phyloP scores from a whole-genome alignment of 2,797 vertebrate genomes.

The Muscicapa striata region DNA sequence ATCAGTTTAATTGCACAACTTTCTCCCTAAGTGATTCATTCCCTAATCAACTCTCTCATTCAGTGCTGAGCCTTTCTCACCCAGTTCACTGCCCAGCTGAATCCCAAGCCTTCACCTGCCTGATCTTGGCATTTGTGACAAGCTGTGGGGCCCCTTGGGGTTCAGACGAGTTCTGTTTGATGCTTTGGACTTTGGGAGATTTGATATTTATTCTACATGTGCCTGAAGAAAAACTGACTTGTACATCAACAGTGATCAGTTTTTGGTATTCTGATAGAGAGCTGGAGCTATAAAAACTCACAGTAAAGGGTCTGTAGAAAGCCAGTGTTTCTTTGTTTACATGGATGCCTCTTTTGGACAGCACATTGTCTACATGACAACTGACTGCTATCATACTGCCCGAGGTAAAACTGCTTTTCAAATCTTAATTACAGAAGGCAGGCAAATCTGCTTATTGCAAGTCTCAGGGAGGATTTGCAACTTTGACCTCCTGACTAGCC shows the following conservation, averaged over 20 bases:
- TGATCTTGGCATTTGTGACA: slow-evolving; percentile 1
- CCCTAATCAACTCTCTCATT: slow-evolving; percentile 19
- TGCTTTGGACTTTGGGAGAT: not conserved
- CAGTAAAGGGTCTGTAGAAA: not conserved
- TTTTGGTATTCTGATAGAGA: not conserved
- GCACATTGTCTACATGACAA: not conserved
- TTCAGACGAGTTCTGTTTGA: not conserved
- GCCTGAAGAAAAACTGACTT: not conserved
- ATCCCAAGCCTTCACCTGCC: slow-evolving; percentile 26
- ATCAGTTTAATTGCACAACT: slow-evolving; percentile 60
- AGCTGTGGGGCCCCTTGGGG: not conserved
- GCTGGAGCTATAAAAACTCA: not conserved
- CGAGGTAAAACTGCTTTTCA: not conserved
- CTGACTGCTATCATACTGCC: not conserved
- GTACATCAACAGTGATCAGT: rapidly evolving
- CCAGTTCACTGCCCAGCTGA: slow-evolving; percentile 6
- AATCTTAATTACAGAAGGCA: slow-evolving; percentile 1
- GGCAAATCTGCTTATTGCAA: not conserved
- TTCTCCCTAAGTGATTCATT: slow-evolving; percentile 49
- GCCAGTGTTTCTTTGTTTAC: not conserved
- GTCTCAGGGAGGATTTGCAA: not conserved
- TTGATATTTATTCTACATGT: not conserved
- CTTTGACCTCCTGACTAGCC: not conserved
- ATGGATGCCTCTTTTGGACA: not conserved
- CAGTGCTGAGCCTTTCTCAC: not conserved